phyloP scores from a whole-genome alignment of 2,888 invertebrate species.

The Eilema caniola region DNA sequence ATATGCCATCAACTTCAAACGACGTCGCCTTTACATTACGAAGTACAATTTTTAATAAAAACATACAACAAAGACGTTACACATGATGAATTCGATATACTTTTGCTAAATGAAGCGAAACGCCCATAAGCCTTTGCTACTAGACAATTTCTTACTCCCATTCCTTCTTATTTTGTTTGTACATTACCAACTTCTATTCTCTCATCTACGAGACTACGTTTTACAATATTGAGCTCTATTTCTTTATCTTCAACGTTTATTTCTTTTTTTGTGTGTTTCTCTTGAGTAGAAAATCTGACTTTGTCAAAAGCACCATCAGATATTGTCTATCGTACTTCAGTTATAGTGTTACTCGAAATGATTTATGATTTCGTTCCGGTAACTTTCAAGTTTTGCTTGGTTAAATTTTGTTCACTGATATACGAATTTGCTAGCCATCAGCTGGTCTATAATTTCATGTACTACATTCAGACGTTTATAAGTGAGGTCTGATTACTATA shows the following conservation, averaged over 20 bases:
- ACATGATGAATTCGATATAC: constrained; percentile 83
- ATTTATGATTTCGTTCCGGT: constrained; percentile 74
- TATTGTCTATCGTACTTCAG: constrained; percentile 71
- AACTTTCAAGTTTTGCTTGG: constrained; percentile 56
- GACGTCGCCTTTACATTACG: constrained; percentile 57
- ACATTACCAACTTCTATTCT: constrained; percentile 52
- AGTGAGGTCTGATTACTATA: not conserved
- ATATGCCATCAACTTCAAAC: constrained; percentile 58
- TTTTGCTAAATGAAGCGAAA: constrained; percentile 85
- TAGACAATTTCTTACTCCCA: constrained; percentile 63
- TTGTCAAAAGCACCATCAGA: constrained; percentile 63
- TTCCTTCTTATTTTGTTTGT: constrained; percentile 66
- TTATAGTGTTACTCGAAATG: constrained; percentile 70
- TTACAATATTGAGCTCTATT: constrained; percentile 52
- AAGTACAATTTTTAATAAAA: constrained; percentile 73
- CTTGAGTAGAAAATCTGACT: constrained; percentile 15
- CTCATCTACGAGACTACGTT: constrained; percentile 13
- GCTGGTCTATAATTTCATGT: not conserved
- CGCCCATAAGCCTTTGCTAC: constrained; percentile 69
- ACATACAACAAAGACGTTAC: constrained; percentile 68
- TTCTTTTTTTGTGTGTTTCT: constrained; percentile 20
- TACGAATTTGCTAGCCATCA: constrained; percentile 19
- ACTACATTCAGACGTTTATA: constrained; percentile 2
- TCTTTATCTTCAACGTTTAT: constrained; percentile 12
- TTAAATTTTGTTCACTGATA: constrained; percentile 37